Base-by-base conservation (phyloP, 2,797 vertebrate genomes). In the Enteromius radiatus region DNA sequence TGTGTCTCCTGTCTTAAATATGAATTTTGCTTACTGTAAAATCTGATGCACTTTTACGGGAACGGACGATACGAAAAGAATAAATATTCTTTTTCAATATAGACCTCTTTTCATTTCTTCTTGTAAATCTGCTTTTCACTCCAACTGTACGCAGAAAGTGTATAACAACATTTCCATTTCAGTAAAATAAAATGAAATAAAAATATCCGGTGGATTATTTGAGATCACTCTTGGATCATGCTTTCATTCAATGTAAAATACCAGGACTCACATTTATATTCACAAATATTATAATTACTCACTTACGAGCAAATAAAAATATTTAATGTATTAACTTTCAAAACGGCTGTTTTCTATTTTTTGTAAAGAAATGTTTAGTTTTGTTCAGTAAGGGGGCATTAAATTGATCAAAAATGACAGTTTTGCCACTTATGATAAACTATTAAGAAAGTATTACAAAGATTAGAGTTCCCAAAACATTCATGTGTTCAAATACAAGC, bases 1-100 rank as follows among this genome's bases (percentile, higher is more conserved):
- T 94, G 92, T 94, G 92, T 94, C 85, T 94, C 92, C 94, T 95
- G 94, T 96, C 94, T 96, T 95, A 95, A 95, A 93, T 93, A 94
- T 93, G 90, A 95, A 93, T 92, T 94, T 94, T 94, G 94, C 94
- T 94, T 92, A 92, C 78, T 95, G 94, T 95, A 93, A 95, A 95
- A 95, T 93, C 91, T 91, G 83, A 94, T 95, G 95, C 94, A 95
- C 94, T 96, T 96, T 96, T 92, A 94, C 69, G 93, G 92, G 93
- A 93, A 95, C 88, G 85, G 89, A 94, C 82, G 76, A 90, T 89
- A 82, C 88, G 91, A 92, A 92, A 92, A 92, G 87, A 95, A 94
- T 93, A 95, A 94, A 94, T 87, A 92, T 94, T 94, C 91, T 92
- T 95, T 94, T 94, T 86, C 90, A 87, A 85, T 83, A 87, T 70